Evolutionary conservation across 2,113 vertebrate species (phyloP), one percentile per base, ranked within the genome.

Genomic region (Tupaia chinensis): DNA sequence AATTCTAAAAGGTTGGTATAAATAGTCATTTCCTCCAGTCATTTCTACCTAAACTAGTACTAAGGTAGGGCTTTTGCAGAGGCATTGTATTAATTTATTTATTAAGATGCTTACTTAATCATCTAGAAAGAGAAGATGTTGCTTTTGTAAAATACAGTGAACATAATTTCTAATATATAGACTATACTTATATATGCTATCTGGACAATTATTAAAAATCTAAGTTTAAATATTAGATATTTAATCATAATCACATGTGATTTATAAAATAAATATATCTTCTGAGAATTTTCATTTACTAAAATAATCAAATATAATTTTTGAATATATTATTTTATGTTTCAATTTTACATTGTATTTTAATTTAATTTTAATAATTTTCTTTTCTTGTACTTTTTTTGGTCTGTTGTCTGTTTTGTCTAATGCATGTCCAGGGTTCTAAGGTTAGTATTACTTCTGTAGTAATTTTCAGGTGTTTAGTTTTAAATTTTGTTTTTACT

Each of bases 351-450:
- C 97, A 98, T 98, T 98, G 97, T 97, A 97, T 97, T 98, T 98
- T 99, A 91, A 98, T 98, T 99, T 98, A 98, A 98, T 98, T 99
- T 99, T 99, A 99, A 98, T 99, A 98, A 98, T 99, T 98, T 97
- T 98, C 97, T 98, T 99, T 98, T 98, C 98, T 98, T 99, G 98
- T 99, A 98, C 98, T 99, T 98, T 98, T 98, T 98, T 98, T 98
- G 98, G 95, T 98, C 97, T 98, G 98, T 99, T 98, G 98, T 98
- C 98, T 98, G 99, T 98, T 98, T 99, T 99, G 98, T 99, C 99
- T 99, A 98, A 99, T 98, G 99, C 99, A 99, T 99, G 97, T 98
- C 98, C 98, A 99, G 99, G 99, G 99, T 99, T 99, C 99, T 99
- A 99, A 99, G 99, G 99, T 99, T 99, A 99, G 99, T 99, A 99